Conservation (phyloP, 2,797 vertebrate genomes). For the Thripadectes ignobilis region DNA sequence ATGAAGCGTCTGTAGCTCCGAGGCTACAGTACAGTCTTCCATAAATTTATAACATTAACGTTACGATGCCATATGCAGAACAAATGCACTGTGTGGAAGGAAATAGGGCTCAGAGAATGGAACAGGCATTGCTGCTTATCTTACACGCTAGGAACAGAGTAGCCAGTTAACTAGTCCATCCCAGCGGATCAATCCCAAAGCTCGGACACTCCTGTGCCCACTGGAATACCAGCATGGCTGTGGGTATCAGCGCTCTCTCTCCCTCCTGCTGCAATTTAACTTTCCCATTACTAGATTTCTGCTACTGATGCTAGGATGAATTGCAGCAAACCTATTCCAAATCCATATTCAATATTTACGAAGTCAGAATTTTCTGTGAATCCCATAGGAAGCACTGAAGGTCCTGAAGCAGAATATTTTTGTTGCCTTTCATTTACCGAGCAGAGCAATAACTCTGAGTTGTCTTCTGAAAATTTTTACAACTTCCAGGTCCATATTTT, state of each 20-base stretch:
- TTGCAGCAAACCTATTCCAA: background rate
- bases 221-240: slow-evolving; percentile 2
- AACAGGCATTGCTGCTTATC: slow-evolving; percentile 49
- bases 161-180: slow-evolving; percentile 8
- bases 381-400: background rate
- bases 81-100: slow-evolving; percentile 65
- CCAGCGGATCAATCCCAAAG: background rate
- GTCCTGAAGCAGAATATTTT: background rate
- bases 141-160: slow-evolving; percentile 8
- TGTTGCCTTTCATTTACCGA: slow-evolving; percentile 23
- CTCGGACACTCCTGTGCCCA: slow-evolving; percentile 19
- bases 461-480: slow-evolving; percentile 1
- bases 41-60: slow-evolving; percentile 48
- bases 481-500: background rate
- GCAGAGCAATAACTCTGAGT: slow-evolving; percentile 52
- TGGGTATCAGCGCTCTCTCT: background rate
- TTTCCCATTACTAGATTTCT: background rate
- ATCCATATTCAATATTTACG: background rate
- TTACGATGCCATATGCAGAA: slow-evolving; percentile 67
- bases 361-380: background rate
- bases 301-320: background rate
- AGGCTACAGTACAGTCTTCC: slow-evolving; percentile 69
- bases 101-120: slow-evolving; percentile 56
- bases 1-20: slow-evolving; percentile 50
- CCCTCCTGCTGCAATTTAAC: background rate